Percentiles rank a stretch among this genome's conserved stretches.
These are phyloP conservation scores for Drosophila murphyi DNA, from an alignment of 1,140 invertebrate species.

Conservation along the genomic window DNA sequence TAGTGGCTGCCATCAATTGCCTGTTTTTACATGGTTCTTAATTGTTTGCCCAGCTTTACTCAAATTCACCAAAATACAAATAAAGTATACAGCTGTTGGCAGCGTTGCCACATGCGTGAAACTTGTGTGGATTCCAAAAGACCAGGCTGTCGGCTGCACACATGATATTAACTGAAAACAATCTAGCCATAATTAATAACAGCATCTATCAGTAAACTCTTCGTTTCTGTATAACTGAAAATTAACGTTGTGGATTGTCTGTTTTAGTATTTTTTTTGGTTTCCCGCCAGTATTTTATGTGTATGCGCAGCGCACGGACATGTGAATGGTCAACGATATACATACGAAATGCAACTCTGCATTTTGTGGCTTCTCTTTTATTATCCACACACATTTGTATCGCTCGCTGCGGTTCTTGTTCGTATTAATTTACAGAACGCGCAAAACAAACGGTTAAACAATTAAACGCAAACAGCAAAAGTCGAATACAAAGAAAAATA, in stretches of 20 bases:
- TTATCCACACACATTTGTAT: conserved; percentile 47
- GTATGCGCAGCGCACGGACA: background rate
- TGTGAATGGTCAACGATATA: conserved; percentile 11
- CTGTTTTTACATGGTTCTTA: conserved; percentile 46
- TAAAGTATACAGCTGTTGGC: conserved; percentile 51
- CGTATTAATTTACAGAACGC: conserved; percentile 59
- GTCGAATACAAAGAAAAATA: conserved; percentile 46
- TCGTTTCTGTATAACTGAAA: background rate
- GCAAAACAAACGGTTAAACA: conserved; percentile 48
- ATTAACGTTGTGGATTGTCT: background rate
- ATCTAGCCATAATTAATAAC: too few species aligned
- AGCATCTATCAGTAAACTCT: too few species aligned
- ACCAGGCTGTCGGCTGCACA: background rate
- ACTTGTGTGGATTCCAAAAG: background rate
- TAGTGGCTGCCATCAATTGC: conserved; percentile 56
- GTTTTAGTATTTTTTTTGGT: conserved; percentile 6
- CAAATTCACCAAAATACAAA: conserved; percentile 52
- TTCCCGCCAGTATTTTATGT: background rate
- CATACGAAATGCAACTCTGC: conserved; percentile 26
- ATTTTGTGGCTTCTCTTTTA: conserved; percentile 33
- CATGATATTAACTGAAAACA: too few species aligned
- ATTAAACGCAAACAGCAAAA: conserved; percentile 43
- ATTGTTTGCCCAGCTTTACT: conserved; percentile 19
- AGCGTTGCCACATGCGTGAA: conserved; percentile 33
- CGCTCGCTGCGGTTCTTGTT: conserved; percentile 45